A percentile compares a stretch with the other conserved stretches of the same genome.
These are phyloP conservation scores for Hemibagrus wyckioides DNA, from an alignment of 2,113 vertebrate species.

Conservation along the genomic window DNA sequence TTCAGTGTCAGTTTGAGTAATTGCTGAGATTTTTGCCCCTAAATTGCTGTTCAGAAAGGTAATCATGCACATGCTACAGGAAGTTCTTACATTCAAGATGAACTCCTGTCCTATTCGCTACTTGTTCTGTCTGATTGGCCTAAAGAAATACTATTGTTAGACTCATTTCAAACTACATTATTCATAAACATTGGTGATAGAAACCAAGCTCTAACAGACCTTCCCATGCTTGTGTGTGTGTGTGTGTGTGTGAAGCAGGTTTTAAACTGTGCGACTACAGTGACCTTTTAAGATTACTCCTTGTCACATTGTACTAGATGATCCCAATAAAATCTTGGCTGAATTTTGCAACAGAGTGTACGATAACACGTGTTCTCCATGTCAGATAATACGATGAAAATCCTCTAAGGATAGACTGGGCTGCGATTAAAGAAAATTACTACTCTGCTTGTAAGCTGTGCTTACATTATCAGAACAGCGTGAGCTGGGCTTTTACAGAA, in stretches of 20 bases:
- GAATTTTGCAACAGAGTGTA: neutral
- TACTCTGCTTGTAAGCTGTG: neutral
- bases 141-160: too few relatives aligned
- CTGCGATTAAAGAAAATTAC: neutral
- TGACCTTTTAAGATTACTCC: neutral
- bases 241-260: neutral
- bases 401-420: neutral
- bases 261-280: neutral
- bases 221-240: neutral
- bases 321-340: neutral
- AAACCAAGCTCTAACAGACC: neutral
- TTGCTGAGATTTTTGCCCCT: slow-evolving; percentile 10
- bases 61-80: slow-evolving; percentile 15
- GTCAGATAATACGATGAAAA: neutral
- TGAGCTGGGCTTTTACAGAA: neutral
- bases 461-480: neutral
- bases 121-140: neutral
- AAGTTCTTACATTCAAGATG: slow-evolving; percentile 4
- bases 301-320: neutral
- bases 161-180: neutral
- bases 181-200: neutral
- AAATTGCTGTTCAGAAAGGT: slow-evolving; percentile 13
- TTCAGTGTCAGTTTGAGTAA: slow-evolving; percentile 16
- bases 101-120: neutral
- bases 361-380: neutral